phyloP scores from a whole-genome alignment of 2,888 invertebrate genomes.

The Drosophila hawaiiensis region DNA sequence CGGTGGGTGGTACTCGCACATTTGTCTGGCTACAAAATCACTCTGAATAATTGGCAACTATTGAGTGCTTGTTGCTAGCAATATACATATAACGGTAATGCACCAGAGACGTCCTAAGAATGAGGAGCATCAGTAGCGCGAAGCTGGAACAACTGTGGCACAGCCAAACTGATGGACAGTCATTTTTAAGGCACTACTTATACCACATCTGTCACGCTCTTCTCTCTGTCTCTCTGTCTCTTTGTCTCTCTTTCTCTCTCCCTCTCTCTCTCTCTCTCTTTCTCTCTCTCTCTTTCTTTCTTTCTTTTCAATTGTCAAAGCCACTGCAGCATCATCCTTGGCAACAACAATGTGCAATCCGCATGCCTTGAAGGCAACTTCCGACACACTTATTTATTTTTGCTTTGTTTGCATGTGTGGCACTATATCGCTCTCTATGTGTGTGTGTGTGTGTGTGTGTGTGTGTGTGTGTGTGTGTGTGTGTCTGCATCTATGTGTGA shows the following conservation, averaged over 20 bases:
- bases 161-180: conserved; percentile 48
- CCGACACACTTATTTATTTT: conserved; percentile 70
- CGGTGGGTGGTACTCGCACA: conserved; percentile 5
- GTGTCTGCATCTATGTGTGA: conserved; percentile 32
- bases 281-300: conserved; percentile 4
- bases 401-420: conserved; percentile 50
- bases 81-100: conserved; percentile 30
- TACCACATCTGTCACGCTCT: conserved; percentile 39
- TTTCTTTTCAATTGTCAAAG: conserved; percentile 65
- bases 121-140: conserved; percentile 11
- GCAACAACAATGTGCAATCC: conserved; percentile 67
- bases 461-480: conserved; percentile 1
- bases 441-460: background rate
- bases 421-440: background rate
- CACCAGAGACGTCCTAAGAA: conserved; percentile 18
- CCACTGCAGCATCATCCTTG: conserved; percentile 48
- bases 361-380: conserved; percentile 72
- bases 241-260: background rate
- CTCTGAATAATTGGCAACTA: conserved; percentile 67
- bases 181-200: conserved; percentile 48
- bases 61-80: conserved; percentile 39
- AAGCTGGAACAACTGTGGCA: conserved; percentile 38
- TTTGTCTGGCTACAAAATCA: conserved; percentile 50
- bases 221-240: background rate
- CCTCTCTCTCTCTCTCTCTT: background rate